A percentile compares a stretch with the other conserved stretches of the same genome.
Evolutionary conservation across 2,888 invertebrate genomes (phyloP).

Genomic region (Lycia hirtaria): DNA sequence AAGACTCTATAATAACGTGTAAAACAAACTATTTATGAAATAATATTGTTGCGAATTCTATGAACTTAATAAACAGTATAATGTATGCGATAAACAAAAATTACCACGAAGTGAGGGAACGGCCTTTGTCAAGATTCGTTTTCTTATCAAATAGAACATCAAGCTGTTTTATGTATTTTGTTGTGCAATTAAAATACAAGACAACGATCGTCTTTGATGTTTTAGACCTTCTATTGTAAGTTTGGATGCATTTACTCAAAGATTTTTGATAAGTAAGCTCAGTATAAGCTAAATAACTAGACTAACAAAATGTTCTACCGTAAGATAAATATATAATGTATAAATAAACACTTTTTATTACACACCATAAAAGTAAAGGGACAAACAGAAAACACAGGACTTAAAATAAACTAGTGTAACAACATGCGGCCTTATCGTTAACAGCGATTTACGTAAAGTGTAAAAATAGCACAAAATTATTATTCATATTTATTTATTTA

Average conservation of each 20-base stretch:
- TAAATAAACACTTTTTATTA: background rate
- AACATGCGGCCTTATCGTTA: no score
- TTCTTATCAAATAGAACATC: conserved; percentile 24
- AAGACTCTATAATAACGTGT: conserved; percentile 1
- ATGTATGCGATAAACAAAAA: conserved; percentile 34
- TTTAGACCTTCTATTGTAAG: no score
- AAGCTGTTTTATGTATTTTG: conserved; percentile 10
- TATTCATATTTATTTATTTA: conserved; percentile 7
- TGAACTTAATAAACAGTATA: conserved; percentile 33
- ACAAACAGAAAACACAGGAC: no score
- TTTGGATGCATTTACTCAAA: no score
- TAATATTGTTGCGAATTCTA: conserved; percentile 34
- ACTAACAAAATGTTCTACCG: no score
- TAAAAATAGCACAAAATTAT: background rate
- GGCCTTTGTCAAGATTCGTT: conserved; percentile 22
- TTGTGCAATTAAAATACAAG: conserved; percentile 9
- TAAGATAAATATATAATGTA: no score
- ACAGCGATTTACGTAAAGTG: background rate
- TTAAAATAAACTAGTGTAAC: no score
- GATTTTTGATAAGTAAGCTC: no score
- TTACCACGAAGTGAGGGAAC: conserved; percentile 26
- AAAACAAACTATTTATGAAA: conserved; percentile 3
- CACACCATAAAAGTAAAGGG: no score
- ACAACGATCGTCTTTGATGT: background rate
- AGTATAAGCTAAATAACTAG: no score